Percentiles rank a stretch among this genome's conserved stretches.
Evolutionary conservation across 2,888 invertebrate species (phyloP).

Genomic region (Drosophila melanosoma): DNA sequence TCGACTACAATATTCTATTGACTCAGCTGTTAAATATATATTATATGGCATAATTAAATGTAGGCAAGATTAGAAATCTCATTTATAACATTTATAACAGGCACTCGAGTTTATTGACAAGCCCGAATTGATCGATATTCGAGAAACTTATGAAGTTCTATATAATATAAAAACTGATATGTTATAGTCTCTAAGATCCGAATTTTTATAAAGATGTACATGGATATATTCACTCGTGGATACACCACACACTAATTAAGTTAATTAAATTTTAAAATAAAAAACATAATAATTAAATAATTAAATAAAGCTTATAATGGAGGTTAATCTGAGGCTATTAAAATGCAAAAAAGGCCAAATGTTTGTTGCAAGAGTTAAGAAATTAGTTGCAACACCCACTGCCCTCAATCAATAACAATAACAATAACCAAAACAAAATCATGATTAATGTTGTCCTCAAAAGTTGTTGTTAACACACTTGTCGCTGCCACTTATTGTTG

Average conservation of each 20-base stretch:
- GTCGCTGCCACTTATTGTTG: conserved; percentile 22
- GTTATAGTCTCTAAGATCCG: no score
- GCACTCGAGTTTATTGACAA: not conserved
- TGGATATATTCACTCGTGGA: not conserved
- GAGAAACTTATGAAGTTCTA: no score
- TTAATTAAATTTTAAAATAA: not conserved
- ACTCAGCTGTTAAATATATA: not conserved
- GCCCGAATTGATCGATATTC: not conserved
- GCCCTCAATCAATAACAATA: not conserved
- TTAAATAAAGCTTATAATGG: not conserved
- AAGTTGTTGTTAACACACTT: conserved; percentile 27
- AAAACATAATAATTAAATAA: not conserved
- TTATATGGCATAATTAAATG: not conserved
- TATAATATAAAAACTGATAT: no score
- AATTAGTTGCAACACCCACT: conserved; percentile 1
- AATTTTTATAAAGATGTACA: not conserved
- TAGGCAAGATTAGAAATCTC: not conserved
- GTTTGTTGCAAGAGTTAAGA: not conserved
- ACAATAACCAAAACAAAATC: conserved; percentile 1
- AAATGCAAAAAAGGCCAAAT: not conserved
- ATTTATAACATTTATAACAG: not conserved
- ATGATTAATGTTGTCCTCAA: conserved; percentile 26
- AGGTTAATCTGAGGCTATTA: not conserved
- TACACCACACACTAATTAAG: not conserved
- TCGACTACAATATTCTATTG: not conserved